Conservation (phyloP, 1,140 invertebrate species). For the Polypedilum pembai region DNA sequence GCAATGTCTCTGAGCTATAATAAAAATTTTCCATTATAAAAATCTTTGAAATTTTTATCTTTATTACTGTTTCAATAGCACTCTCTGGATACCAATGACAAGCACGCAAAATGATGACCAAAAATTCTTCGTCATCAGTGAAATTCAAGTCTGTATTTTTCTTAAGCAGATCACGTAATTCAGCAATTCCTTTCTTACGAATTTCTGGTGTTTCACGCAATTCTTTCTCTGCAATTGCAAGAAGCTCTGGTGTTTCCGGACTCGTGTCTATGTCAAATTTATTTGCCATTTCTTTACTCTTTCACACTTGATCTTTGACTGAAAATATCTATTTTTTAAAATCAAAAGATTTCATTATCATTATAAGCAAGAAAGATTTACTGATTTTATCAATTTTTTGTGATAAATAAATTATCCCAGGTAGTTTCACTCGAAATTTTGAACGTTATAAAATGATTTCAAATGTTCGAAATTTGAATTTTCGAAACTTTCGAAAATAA, state of each 20-base stretch:
- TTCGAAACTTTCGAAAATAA: too few relatives aligned
- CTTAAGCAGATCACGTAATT: constrained; percentile 54
- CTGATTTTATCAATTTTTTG: too few relatives aligned
- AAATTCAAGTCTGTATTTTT: constrained; percentile 56
- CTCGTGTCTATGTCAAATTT: not conserved
- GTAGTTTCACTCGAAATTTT: too few relatives aligned
- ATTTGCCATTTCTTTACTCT: not conserved
- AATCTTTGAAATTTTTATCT: constrained; percentile 32
- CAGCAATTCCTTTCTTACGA: constrained; percentile 51
- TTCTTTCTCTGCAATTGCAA: constrained; percentile 55
- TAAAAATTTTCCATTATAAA: too few relatives aligned
- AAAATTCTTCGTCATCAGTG: constrained; percentile 62
- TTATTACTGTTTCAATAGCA: constrained; percentile 55
- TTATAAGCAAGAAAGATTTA: too few relatives aligned
- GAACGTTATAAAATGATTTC: too few relatives aligned
- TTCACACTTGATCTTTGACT: too few relatives aligned
- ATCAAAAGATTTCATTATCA: too few relatives aligned
- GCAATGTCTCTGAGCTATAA: constrained; percentile 62
- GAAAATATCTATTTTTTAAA: too few relatives aligned
- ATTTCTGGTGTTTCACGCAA: constrained; percentile 63
- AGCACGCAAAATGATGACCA: constrained; percentile 65
- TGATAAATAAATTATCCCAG: too few relatives aligned
- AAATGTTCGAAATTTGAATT: too few relatives aligned
- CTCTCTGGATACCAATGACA: constrained; percentile 74
- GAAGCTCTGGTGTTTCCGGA: constrained; percentile 40